Percentiles rank a stretch among this genome's conserved stretches.
These are phyloP conservation scores for Drosophila guanche DNA, from an alignment of 1,140 invertebrate genomes.

Conservation along the genomic window DNA sequence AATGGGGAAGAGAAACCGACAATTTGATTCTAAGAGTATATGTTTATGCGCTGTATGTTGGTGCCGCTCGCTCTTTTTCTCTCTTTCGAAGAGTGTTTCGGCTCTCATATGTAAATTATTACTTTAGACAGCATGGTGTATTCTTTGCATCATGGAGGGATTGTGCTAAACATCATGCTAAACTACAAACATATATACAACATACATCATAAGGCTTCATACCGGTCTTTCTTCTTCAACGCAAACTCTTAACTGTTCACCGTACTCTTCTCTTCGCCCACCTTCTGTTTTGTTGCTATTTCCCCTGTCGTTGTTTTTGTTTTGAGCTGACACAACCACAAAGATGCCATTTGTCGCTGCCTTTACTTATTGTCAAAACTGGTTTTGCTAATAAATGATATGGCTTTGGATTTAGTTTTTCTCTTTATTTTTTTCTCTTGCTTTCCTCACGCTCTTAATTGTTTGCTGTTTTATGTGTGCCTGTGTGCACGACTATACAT, in stretches of 20 bases:
- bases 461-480: conserved; percentile 18
- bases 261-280: conserved; percentile 12
- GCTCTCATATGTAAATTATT: conserved; percentile 8
- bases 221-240: conserved; percentile 69
- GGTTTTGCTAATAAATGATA: conserved; percentile 49
- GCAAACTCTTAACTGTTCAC: conserved; percentile 36
- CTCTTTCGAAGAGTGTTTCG: conserved; percentile 33
- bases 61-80: conserved; percentile 31
- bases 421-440: conserved; percentile 25
- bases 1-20: no score
- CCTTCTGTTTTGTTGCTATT: conserved; percentile 65
- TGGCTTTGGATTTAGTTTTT: conserved; percentile 57
- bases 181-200: no score
- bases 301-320: conserved; percentile 66
- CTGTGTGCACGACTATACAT: conserved; percentile 13
- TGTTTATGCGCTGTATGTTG: conserved; percentile 21
- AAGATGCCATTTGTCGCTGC: conserved; percentile 44
- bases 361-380: conserved; percentile 57
- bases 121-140: no score
- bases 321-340: conserved; percentile 58
- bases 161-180: no score
- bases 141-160: no score
- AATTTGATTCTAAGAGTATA: no score
- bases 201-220: conserved; percentile 41
- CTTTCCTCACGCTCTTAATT: neutral